Percentiles rank a stretch among this genome's conserved stretches.
These are phyloP conservation scores for Drosophila mulleri DNA, from an alignment of 2,888 invertebrate genomes.

Conservation along the genomic window DNA sequence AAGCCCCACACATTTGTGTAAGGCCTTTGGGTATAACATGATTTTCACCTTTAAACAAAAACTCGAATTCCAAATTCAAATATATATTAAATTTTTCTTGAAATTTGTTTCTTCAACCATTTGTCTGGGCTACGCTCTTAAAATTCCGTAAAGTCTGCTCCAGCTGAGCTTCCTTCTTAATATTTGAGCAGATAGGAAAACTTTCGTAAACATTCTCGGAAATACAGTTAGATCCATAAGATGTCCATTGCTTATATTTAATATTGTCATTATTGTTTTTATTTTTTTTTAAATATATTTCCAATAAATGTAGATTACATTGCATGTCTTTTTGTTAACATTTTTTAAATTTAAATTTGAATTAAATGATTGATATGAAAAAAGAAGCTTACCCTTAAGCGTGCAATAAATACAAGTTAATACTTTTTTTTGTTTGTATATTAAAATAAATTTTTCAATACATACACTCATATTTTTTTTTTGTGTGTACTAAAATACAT, in stretches of 20 bases:
- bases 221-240: not conserved
- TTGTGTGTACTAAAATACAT: not conserved
- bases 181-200: not conserved
- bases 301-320: too few species aligned
- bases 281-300: too few species aligned
- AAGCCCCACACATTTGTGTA: not conserved
- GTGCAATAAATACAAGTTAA: not conserved
- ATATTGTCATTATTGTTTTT: too few species aligned
- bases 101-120: not conserved
- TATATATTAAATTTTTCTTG: too few species aligned
- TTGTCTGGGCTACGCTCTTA: not conserved
- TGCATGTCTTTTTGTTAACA: too few species aligned
- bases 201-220: not conserved
- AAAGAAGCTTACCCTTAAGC: not conserved
- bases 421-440: not conserved
- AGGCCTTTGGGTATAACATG: too few species aligned
- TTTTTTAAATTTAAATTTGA: too few species aligned
- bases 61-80: not conserved
- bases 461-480: not conserved
- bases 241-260: not conserved
- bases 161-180: too few species aligned
- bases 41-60: not conserved
- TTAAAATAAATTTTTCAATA: not conserved
- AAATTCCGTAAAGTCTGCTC: not conserved
- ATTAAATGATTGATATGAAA: not conserved